phyloP scores from a whole-genome alignment of 2,113 vertebrate genomes.

The Psittacara wagleri region DNA sequence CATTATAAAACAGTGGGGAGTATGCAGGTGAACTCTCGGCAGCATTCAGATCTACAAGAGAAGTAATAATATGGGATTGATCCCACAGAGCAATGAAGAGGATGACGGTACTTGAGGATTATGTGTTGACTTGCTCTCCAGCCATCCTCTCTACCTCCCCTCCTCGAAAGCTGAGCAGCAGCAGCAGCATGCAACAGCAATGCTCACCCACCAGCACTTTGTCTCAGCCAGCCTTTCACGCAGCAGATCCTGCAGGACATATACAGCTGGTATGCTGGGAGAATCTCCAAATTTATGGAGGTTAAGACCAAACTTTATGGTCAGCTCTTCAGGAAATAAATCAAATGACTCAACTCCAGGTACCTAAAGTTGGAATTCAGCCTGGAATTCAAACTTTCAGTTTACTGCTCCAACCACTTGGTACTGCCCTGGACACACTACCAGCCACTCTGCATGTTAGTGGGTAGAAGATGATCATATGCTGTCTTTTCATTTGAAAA shows the following conservation, averaged over 20 bases:
- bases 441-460: neutral
- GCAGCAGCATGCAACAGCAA: neutral
- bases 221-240: neutral
- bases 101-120: neutral
- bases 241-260: neutral
- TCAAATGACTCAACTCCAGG: neutral
- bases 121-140: fast-evolving
- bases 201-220: neutral
- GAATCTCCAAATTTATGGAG: neutral
- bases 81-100: neutral
- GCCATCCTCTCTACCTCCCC: neutral
- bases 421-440: neutral
- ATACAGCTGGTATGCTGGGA: neutral
- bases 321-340: neutral
- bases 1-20: neutral
- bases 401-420: neutral
- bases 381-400: neutral
- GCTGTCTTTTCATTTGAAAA: neutral
- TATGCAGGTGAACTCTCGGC: neutral
- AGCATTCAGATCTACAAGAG: neutral
- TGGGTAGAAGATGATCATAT: neutral
- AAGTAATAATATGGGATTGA: neutral
- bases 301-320: neutral
- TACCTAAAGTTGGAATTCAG: neutral
- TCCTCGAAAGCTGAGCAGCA: neutral